Percentiles rank a stretch among this genome's conserved stretches.
Conservation (phyloP, 2,888 invertebrate genomes). For the Leucophenga maculata region DNA sequence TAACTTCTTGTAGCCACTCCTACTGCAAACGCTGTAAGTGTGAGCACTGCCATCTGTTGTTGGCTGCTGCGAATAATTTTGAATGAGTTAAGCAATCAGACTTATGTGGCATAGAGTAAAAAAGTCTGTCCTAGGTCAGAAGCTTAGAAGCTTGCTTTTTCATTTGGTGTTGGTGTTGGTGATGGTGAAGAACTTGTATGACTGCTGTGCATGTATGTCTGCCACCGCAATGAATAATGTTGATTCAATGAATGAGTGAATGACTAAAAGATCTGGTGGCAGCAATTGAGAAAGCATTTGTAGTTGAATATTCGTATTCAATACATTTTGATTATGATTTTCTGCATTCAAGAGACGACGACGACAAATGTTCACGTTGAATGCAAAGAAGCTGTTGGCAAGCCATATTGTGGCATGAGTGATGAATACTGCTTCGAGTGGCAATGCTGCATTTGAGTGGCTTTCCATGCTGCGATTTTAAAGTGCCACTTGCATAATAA, state of each 20-base stretch:
- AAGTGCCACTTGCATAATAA: constrained; percentile 6
- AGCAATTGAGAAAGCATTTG: constrained; percentile 3
- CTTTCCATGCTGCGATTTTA: constrained; percentile 39
- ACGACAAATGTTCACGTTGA: background rate
- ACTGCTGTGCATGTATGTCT: constrained; percentile 2
- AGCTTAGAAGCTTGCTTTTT: constrained; percentile 9
- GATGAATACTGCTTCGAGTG: constrained; percentile 48
- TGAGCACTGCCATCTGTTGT: constrained; percentile 10
- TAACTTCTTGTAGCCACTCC: background rate
- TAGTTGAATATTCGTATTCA: constrained; percentile 50
- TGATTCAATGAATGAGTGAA: constrained; percentile 43
- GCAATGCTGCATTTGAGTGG: constrained; percentile 59
- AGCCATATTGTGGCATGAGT: no score
- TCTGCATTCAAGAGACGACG: constrained; percentile 21
- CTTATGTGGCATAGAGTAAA: constrained; percentile 1
- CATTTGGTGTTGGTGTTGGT: background rate
- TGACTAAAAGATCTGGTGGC: constrained; percentile 32
- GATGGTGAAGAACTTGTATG: constrained; percentile 7
- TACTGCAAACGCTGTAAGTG: background rate
- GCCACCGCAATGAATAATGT: constrained; percentile 27
- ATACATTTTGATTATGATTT: constrained; percentile 63
- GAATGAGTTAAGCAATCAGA: constrained; percentile 8
- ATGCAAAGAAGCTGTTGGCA: no score
- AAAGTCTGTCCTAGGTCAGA: no score
- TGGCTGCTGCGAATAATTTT: background rate